Evolutionary conservation across 2,888 invertebrate genomes (phyloP).

Genomic region (Acrobasis suavella): DNA sequence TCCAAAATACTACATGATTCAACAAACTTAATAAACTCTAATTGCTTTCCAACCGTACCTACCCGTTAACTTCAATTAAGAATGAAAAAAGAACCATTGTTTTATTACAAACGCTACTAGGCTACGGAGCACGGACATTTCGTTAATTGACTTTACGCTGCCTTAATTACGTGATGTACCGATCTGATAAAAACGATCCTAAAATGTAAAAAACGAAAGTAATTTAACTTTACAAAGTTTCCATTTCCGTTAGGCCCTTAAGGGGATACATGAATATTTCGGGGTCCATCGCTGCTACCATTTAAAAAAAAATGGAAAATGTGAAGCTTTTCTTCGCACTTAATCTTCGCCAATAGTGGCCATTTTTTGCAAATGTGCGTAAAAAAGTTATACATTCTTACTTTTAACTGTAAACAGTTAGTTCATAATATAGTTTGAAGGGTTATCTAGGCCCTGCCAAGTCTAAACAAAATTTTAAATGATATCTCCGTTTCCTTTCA

Average conservation of each 20-base stretch:
- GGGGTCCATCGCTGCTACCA: too few relatives aligned
- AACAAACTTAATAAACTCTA: slow-evolving; percentile 23
- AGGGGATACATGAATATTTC: too few relatives aligned
- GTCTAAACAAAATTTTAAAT: too few relatives aligned
- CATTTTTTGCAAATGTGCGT: too few relatives aligned
- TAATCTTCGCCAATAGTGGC: too few relatives aligned
- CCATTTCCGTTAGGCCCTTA: slow-evolving; percentile 1
- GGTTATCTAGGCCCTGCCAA: too few relatives aligned
- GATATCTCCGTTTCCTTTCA: too few relatives aligned
- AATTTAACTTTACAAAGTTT: slow-evolving; percentile 24
- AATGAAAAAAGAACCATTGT: slow-evolving; percentile 68
- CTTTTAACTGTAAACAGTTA: too few relatives aligned
- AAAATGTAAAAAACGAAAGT: slow-evolving; percentile 23
- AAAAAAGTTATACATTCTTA: too few relatives aligned
- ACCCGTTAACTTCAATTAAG: slow-evolving; percentile 70
- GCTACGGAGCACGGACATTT: slow-evolving; percentile 61
- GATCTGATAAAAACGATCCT: slow-evolving; percentile 47
- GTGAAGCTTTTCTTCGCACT: too few relatives aligned
- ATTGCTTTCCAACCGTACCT: slow-evolving; percentile 31
- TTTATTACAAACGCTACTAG: slow-evolving; percentile 48
- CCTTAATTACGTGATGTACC: slow-evolving; percentile 68
- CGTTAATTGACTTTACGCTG: slow-evolving; percentile 71
- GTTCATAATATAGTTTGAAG: too few relatives aligned
- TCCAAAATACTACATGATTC: slow-evolving; percentile 2
- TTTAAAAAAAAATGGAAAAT: too few relatives aligned